phyloP scores from a whole-genome alignment of 2,888 invertebrate species.

The Drosophila longiperda region DNA sequence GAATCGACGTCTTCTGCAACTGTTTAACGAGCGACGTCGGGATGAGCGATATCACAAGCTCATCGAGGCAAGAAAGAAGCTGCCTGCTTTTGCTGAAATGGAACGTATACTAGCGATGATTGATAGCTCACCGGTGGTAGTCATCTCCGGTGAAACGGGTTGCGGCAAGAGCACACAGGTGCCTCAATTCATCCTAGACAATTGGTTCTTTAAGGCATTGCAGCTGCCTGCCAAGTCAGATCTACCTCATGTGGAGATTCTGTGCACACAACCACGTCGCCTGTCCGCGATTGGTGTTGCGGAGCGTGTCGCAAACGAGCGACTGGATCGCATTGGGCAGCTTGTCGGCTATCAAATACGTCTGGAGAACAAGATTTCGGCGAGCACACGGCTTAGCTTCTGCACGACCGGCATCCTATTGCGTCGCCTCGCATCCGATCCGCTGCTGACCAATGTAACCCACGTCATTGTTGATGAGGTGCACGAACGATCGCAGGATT shows the following conservation, averaged over 20 bases:
- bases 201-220: conserved; percentile 88
- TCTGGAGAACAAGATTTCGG: conserved; percentile 91
- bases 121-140: conserved; percentile 86
- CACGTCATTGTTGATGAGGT: conserved; percentile 96
- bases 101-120: conserved; percentile 89
- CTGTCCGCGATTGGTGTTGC: conserved; percentile 97
- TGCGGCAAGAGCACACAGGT: conserved; percentile 95
- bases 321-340: conserved; percentile 88
- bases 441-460: conserved; percentile 90
- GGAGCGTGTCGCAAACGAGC: conserved; percentile 94
- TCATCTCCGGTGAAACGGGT: conserved; percentile 93
- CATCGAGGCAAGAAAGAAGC: conserved; percentile 87
- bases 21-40: conserved; percentile 87
- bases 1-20: conserved; percentile 87
- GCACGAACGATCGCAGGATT: conserved; percentile 95
- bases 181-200: conserved; percentile 96
- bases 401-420: conserved; percentile 97
- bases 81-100: conserved; percentile 91
- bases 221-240: conserved; percentile 82
- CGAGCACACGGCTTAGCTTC: conserved; percentile 93
- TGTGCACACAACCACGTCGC: conserved; percentile 96
- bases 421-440: conserved; percentile 92
- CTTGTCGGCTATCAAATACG: conserved; percentile 90
- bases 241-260: conserved; percentile 90
- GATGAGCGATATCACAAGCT: conserved; percentile 89